A percentile compares a stretch with the other conserved stretches of the same genome.
Evolutionary conservation across 92 coral and sea anemone species (phyloP).

Genomic region (Palythoa grandis): DNA sequence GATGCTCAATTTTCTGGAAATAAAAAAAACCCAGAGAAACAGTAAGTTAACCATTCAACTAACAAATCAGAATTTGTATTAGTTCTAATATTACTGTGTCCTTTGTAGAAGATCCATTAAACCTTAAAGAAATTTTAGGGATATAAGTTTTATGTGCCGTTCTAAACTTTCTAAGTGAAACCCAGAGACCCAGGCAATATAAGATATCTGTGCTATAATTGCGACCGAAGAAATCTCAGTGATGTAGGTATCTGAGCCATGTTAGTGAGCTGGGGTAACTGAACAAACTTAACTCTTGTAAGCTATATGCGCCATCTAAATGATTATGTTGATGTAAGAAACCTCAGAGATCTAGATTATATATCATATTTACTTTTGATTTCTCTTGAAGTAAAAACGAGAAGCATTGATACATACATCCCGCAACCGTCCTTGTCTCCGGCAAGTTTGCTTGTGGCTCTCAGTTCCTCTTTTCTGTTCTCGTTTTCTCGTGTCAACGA

Average conservation of each 20-base stretch:
- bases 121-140: background rate
- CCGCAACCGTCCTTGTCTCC: constrained; percentile 37
- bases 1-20: constrained; percentile 13
- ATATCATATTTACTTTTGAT: background rate
- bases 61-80: background rate
- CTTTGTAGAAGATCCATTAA: background rate
- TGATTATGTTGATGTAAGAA: background rate
- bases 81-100: background rate
- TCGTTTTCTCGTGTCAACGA: constrained; percentile 25
- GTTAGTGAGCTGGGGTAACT: background rate
- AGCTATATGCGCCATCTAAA: background rate
- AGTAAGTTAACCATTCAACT: background rate
- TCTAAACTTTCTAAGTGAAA: background rate
- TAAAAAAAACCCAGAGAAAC: background rate
- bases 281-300: too few relatives aligned
- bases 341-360: background rate
- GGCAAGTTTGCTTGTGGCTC: constrained; percentile 38
- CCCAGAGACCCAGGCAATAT: background rate
- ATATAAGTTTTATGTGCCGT: background rate
- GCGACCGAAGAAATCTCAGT: background rate
- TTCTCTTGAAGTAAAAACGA: background rate
- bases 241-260: background rate
- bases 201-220: background rate
- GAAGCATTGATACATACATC: constrained; percentile 20
- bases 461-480: background rate